Conservation (phyloP, 2,797 vertebrate species). For the Prunella strophiata region DNA sequence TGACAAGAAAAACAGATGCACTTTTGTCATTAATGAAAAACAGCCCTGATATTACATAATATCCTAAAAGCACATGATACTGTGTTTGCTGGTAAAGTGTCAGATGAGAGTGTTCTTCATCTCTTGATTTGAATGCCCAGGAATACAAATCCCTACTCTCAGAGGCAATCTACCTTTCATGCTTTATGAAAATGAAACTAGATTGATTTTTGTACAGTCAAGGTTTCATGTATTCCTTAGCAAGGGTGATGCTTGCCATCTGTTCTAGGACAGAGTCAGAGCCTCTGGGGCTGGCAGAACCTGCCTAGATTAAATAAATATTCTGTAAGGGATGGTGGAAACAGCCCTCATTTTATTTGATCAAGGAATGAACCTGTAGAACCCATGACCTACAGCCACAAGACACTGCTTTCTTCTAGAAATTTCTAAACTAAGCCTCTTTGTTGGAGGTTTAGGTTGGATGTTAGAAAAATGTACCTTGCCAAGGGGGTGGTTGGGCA, state of each 20-base stretch:
- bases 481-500: accelerated
- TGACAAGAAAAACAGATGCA: neutral
- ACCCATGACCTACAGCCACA: neutral
- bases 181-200: neutral
- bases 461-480: neutral
- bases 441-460: neutral
- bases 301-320: neutral
- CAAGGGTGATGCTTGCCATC: neutral
- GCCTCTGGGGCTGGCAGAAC: neutral
- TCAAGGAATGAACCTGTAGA: neutral
- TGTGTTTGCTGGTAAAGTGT: neutral
- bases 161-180: neutral
- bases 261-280: neutral
- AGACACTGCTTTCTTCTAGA: neutral
- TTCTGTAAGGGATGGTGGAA: neutral
- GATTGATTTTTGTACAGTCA: conserved; percentile 1
- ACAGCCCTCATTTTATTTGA: neutral
- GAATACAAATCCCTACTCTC: neutral
- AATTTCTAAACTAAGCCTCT: neutral
- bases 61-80: neutral
- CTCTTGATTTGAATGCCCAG: neutral
- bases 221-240: neutral
- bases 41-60: neutral
- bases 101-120: neutral
- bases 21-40: neutral